Conservation (phyloP, 1,140 invertebrate genomes). For the Drosophila sproati region DNA sequence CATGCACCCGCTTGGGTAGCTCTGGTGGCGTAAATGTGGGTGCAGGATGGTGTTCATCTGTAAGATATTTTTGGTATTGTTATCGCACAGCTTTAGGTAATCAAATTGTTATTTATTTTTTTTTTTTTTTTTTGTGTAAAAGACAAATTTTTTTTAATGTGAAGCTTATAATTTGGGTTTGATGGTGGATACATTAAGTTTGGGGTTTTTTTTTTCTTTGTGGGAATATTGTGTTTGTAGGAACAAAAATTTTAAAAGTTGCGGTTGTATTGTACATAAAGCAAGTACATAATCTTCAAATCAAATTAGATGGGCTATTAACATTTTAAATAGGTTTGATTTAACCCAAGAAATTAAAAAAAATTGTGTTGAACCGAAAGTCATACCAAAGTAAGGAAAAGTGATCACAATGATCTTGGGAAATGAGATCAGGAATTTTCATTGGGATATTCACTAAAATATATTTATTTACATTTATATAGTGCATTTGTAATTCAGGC, state of each 20-base stretch:
- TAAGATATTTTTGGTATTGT: slow-evolving; percentile 87
- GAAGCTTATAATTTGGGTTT: slow-evolving; percentile 62
- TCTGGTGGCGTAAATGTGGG: slow-evolving; percentile 98
- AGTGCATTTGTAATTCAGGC: slow-evolving; percentile 13
- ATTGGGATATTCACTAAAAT: slow-evolving; percentile 7
- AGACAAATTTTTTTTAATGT: slow-evolving; percentile 55
- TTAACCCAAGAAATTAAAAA: slow-evolving; percentile 39
- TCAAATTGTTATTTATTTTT: slow-evolving; percentile 46
- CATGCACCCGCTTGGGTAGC: slow-evolving; percentile 98
- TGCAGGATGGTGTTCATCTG: slow-evolving; percentile 97
- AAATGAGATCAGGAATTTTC: slow-evolving; percentile 56
- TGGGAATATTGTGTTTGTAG: slow-evolving; percentile 53
- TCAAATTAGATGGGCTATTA: slow-evolving; percentile 50
- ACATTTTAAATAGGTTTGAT: background rate
- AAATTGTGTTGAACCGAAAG: slow-evolving; percentile 32
- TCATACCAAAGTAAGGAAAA: slow-evolving; percentile 34
- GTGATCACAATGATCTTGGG: slow-evolving; percentile 57
- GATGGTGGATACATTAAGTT: slow-evolving; percentile 47
- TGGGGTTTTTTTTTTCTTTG: slow-evolving; percentile 45
- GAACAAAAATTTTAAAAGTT: slow-evolving; percentile 52
- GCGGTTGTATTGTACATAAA: slow-evolving; percentile 55
- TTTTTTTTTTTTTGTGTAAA: slow-evolving; percentile 37
- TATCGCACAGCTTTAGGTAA: slow-evolving; percentile 67
- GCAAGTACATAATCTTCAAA: slow-evolving; percentile 52
- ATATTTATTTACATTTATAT: slow-evolving; percentile 33